phyloP scores from a whole-genome alignment of 2,113 vertebrate genomes.

The Campylomormyrus tamandua region DNA sequence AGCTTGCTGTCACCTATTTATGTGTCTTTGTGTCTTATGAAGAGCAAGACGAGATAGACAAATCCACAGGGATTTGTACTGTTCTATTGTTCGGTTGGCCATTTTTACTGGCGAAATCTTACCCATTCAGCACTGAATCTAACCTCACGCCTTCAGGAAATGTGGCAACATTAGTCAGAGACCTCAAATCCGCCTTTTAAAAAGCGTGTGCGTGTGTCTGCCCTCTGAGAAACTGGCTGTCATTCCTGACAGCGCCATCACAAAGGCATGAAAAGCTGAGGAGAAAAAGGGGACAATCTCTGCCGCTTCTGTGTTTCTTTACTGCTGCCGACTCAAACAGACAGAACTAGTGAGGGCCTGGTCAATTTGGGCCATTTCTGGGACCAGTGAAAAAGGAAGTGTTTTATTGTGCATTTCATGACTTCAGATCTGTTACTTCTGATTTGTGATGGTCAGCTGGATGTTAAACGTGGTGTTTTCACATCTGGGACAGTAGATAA shows the following conservation, averaged over 20 bases:
- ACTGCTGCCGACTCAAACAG: neutral
- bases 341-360: neutral
- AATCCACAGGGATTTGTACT: neutral
- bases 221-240: neutral
- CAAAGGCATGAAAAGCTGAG: neutral
- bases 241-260: neutral
- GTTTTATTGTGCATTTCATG: neutral
- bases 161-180: neutral
- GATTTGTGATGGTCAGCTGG: neutral
- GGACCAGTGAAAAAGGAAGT: neutral
- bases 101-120: neutral
- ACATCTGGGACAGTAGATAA: neutral
- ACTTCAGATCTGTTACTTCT: neutral
- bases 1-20: neutral
- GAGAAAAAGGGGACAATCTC: neutral
- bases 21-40: neutral
- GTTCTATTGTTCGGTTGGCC: neutral
- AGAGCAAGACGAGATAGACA: neutral
- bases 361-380: neutral
- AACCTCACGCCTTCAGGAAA: neutral
- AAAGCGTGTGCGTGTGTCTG: neutral
- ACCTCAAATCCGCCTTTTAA: neutral
- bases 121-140: neutral
- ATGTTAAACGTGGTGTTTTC: neutral
- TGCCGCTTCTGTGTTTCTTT: neutral